Evolutionary conservation across 2,797 vertebrate genomes (phyloP).

Genomic region (Smutsia temminckii): DNA sequence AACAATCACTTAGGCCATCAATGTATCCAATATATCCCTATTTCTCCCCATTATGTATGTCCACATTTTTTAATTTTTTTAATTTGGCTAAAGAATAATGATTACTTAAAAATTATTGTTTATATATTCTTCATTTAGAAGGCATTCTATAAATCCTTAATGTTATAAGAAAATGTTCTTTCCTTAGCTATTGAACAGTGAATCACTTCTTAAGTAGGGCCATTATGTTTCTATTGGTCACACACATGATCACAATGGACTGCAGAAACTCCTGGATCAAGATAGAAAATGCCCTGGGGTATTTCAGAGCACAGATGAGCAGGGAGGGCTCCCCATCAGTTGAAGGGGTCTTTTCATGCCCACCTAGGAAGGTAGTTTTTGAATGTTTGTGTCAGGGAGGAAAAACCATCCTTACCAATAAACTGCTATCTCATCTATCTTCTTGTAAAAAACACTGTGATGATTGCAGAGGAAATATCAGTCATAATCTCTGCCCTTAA

Average conservation of each 20-base stretch:
- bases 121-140: conserved; percentile 47
- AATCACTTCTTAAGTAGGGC: conserved; percentile 2
- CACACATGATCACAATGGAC: not conserved
- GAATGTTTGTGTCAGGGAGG: not conserved
- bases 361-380: not conserved
- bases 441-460: not conserved
- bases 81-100: conserved; percentile 60
- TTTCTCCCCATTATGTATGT: not conserved
- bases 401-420: not conserved
- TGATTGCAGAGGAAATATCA: not conserved
- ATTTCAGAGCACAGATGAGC: not conserved
- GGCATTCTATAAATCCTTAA: not conserved
- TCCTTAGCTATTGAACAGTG: not conserved
- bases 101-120: conserved; percentile 59
- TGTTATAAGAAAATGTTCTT: conserved; percentile 70
- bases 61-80: conserved; percentile 69
- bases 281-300: not conserved
- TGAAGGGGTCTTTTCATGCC: not conserved
- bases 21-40: not conserved
- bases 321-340: not conserved
- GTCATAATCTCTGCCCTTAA: not conserved
- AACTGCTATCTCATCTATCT: not conserved
- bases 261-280: not conserved
- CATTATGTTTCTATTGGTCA: not conserved
- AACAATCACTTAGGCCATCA: conserved; percentile 19